Percentiles rank a stretch among this genome's conserved stretches.
These are phyloP conservation scores for Desmophyllum pertusum DNA, from an alignment of 92 coral and sea anemone genomes.

Conservation along the genomic window DNA sequence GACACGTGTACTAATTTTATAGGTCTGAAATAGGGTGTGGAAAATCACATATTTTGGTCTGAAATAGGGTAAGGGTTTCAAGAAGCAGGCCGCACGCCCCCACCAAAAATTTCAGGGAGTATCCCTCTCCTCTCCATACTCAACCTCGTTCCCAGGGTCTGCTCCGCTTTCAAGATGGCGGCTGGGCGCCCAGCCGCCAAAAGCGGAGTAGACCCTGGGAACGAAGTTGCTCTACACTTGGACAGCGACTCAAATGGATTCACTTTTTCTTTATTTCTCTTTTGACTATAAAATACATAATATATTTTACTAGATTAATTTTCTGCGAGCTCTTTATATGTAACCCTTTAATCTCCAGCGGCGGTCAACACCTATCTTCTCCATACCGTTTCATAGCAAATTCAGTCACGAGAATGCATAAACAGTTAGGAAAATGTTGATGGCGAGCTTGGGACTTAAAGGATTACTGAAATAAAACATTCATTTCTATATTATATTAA, in stretches of 20 bases:
- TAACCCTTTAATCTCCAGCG: neutral
- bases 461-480: neutral
- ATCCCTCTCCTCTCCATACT: too few relatives aligned
- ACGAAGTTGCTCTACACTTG: too few relatives aligned
- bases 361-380: neutral
- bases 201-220: too few relatives aligned
- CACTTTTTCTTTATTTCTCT: neutral
- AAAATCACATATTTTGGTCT: too few relatives aligned
- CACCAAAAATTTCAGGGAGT: too few relatives aligned
- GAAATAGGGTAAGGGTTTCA: too few relatives aligned
- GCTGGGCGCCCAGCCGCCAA: too few relatives aligned
- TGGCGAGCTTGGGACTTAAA: neutral
- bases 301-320: neutral
- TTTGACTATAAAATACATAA: conserved; percentile 14
- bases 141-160: too few relatives aligned
- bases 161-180: too few relatives aligned
- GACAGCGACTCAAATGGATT: neutral
- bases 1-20: too few relatives aligned
- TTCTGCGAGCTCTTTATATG: neutral
- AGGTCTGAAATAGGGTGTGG: too few relatives aligned
- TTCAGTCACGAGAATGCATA: neutral
- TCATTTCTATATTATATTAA: neutral
- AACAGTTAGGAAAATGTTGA: neutral
- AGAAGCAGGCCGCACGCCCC: too few relatives aligned
- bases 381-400: neutral